Base-by-base conservation (phyloP, 2,797 vertebrate species). In the Tadarida brasiliensis region DNA sequence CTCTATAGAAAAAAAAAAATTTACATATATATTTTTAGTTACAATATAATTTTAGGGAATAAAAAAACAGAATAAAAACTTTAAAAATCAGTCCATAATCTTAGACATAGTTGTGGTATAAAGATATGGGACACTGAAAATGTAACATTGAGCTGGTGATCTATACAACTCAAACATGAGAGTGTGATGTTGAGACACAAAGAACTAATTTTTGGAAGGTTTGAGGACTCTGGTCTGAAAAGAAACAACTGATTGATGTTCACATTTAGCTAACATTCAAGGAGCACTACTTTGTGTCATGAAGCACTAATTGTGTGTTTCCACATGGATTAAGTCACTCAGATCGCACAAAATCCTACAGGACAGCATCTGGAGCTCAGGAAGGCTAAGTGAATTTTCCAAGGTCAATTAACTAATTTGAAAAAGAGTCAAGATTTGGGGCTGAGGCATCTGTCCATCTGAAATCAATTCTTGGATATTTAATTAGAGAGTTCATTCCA, bases 1-100 rank as follows among this genome's bases (percentile, higher is more conserved):
- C 93, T 92, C 98, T 98, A 94, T 47, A 65, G 92, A 94, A 95
- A 76, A 87, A 57, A 57, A n/a, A 70, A 24, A 54, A 11, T 68
- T 20, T 12, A 81, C 24, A 51, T 11, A 85, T 3, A 63, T 30
- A 44, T 24, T 15, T 71, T n/a, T 76, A 51, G 35, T 68, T 95
- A 63, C 14, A 77, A 83, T 47, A 54, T 54, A n/a, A 93, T 81
- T 91, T 83, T 51, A 87, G 71, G 0, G 94, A 86, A 71, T 78
- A 59, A 77, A 85, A 44, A 80, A 76, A 54, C 57, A 70, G 39
- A 89, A 73, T 56, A 77, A 87, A 73, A 68, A 51, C 35, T 61
- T 76, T 44, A 63, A 73, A 95, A 86, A 56, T 39, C 51, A 76
- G 19, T 20, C 49, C 7, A 68, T 61, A 76, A 78, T 39, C 39